Percentiles rank a stretch among this genome's conserved stretches.
These are phyloP conservation scores for Lepidurus apus DNA, from an alignment of 1,140 invertebrate genomes.

Conservation along the genomic window DNA sequence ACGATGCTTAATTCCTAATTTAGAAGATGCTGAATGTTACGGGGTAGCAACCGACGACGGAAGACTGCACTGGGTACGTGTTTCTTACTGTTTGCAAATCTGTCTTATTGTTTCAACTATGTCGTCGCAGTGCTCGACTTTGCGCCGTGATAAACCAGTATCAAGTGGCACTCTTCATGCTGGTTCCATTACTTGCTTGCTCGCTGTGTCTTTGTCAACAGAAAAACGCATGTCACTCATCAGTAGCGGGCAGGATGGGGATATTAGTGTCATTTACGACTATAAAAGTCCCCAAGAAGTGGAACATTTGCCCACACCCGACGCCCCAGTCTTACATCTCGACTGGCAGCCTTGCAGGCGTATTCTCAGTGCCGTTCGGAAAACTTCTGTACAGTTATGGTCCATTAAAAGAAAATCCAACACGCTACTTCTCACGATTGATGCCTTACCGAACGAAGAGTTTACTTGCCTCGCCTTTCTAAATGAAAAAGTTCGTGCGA, in stretches of 20 bases:
- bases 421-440: neutral
- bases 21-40: neutral
- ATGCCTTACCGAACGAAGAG: neutral
- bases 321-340: neutral
- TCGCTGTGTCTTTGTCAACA: neutral
- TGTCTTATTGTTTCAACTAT: neutral
- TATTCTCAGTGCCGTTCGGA: neutral
- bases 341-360: conserved; percentile 16
- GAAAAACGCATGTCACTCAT: neutral
- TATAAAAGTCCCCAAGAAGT: neutral
- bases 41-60: neutral
- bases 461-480: neutral
- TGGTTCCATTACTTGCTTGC: neutral
- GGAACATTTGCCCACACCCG: neutral
- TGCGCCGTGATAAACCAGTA: neutral
- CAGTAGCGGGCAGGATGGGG: neutral
- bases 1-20: conserved; percentile 13
- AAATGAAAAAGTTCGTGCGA: neutral
- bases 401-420: neutral
- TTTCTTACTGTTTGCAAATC: neutral
- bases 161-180: neutral
- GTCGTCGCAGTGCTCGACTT: neutral
- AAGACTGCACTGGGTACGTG: neutral
- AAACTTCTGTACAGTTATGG: conserved; percentile 14
- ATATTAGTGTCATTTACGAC: neutral